Evolutionary conservation across 2,888 invertebrate species (phyloP).

Genomic region (Flabesymbios commensalis): DNA sequence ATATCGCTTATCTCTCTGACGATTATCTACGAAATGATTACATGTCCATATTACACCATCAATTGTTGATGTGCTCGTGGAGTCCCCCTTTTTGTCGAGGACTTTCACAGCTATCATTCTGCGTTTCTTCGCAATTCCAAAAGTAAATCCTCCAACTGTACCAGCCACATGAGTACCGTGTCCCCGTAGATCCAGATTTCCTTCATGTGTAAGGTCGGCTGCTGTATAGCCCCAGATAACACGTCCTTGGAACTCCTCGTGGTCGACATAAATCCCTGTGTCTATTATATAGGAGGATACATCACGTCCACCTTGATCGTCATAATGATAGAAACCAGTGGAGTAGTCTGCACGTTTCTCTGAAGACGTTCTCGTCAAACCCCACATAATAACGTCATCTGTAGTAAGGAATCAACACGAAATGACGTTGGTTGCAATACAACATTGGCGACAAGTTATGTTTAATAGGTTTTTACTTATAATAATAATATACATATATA

Average conservation of each 20-base stretch:
- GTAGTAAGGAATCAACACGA: too few species aligned
- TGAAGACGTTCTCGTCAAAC: neutral
- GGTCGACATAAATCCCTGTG: constrained; percentile 8
- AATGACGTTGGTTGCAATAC: too few species aligned
- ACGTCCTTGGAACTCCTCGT: constrained; percentile 13
- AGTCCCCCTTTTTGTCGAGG: constrained; percentile 10
- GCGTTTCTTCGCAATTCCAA: constrained; percentile 17
- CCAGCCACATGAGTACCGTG: constrained; percentile 11
- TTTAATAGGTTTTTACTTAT: too few species aligned
- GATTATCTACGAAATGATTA: neutral
- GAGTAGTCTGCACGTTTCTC: neutral
- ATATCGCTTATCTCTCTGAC: neutral
- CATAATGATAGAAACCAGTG: neutral
- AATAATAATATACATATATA: too few species aligned
- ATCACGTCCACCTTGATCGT: constrained; percentile 8
- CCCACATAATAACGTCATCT: too few species aligned
- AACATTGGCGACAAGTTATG: too few species aligned
- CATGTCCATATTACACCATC: constrained; percentile 6
- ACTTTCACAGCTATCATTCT: constrained; percentile 19
- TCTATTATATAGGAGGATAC: constrained; percentile 18
- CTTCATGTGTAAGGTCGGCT: neutral
- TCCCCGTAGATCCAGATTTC: constrained; percentile 5
- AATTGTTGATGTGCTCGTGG: neutral
- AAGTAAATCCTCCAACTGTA: constrained; percentile 13
- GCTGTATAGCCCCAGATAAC: neutral